A percentile compares a stretch with the other conserved stretches of the same genome.
Conservation (phyloP, 1,140 invertebrate species). For the Zaprionus tsacasi region DNA sequence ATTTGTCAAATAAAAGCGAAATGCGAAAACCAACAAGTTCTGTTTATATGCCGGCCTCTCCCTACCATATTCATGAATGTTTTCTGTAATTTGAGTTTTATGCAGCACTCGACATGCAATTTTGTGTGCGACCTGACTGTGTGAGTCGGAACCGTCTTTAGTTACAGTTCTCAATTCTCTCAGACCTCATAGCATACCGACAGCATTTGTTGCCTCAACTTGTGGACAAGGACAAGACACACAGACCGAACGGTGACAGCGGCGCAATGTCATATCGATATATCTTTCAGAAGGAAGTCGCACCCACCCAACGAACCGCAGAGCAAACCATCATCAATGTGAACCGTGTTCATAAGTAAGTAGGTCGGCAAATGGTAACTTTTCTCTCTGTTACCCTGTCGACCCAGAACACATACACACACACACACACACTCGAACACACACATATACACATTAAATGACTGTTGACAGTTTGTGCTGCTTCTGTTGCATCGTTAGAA, state of each 20-base stretch:
- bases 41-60: background rate
- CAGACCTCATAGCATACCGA: background rate
- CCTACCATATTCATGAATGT: conserved; percentile 44
- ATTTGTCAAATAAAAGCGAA: conserved; percentile 58
- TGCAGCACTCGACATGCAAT: conserved; percentile 75
- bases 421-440: background rate
- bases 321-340: conserved; percentile 61
- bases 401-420: background rate
- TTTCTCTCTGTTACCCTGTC: conserved; percentile 17
- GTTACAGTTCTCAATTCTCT: conserved; percentile 55
- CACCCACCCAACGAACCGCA: conserved; percentile 5
- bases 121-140: conserved; percentile 52
- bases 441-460: conserved; percentile 25
- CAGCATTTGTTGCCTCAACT: conserved; percentile 15
- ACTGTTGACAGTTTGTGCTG: conserved; percentile 33
- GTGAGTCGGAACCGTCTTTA: conserved; percentile 50
- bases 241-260: conserved; percentile 8
- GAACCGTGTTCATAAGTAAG: conserved; percentile 52
- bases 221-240: conserved; percentile 36
- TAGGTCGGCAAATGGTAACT: conserved; percentile 35
- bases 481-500: background rate
- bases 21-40: conserved; percentile 21
- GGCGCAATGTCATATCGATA: conserved; percentile 58
- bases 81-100: conserved; percentile 75
- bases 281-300: conserved; percentile 37